Conservation (phyloP, 1,140 invertebrate species). For the Lineus longissimus region DNA sequence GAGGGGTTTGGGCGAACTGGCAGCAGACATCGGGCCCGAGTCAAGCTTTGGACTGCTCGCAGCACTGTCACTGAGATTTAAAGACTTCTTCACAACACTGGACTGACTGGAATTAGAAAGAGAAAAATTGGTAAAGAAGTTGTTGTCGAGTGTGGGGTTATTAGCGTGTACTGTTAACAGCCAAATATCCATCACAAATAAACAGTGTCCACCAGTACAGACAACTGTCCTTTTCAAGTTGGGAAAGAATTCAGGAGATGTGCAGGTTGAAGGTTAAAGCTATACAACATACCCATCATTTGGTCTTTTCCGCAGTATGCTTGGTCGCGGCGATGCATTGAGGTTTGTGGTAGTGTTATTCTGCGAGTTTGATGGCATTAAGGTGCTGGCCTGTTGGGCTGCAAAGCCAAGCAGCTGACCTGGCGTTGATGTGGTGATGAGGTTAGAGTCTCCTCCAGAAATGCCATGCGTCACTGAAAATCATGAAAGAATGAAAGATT, state of each 20-base stretch:
- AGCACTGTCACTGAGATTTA: background rate
- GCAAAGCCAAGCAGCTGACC: background rate
- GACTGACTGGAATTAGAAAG: background rate
- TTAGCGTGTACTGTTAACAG: background rate
- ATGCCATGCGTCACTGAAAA: background rate
- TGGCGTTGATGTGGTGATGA: too few relatives aligned
- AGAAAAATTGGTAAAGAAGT: background rate
- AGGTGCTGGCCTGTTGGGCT: background rate
- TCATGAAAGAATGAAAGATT: background rate
- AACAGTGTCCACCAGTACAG: background rate
- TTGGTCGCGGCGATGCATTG: conserved; percentile 65
- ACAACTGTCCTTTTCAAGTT: background rate
- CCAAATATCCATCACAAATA: background rate
- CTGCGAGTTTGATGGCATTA: background rate
- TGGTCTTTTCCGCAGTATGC: conserved; percentile 66
- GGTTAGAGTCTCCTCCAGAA: too few relatives aligned
- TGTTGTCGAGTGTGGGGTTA: background rate
- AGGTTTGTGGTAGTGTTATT: conserved; percentile 51
- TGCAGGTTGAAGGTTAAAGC: background rate
- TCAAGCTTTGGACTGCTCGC: background rate
- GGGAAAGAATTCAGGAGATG: background rate
- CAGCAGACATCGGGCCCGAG: background rate
- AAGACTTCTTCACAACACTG: conserved; percentile 6
- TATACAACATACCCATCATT: conserved; percentile 57
- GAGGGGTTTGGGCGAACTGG: conserved; percentile 7